These are phyloP conservation scores for Parnassius orleans DNA, from an alignment of 2,888 invertebrate species.

Conservation along the genomic window DNA sequence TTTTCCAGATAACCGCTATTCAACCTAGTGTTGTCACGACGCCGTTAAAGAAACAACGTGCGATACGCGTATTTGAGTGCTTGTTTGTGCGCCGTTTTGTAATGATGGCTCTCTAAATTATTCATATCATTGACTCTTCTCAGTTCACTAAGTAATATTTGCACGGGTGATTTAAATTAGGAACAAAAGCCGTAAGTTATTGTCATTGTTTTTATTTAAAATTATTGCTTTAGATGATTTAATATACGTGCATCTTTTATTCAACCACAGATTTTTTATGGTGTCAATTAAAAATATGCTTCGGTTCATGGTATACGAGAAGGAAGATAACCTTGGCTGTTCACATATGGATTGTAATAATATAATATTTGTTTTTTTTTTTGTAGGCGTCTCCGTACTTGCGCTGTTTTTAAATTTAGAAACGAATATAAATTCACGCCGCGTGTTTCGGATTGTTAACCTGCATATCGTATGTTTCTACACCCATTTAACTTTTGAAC, in stretches of 20 bases:
- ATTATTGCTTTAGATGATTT: too few species aligned
- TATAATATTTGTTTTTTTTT: too few species aligned
- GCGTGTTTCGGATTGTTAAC: conserved; percentile 14
- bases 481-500: conserved; percentile 3
- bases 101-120: conserved; percentile 47
- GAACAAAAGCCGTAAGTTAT: conserved; percentile 1
- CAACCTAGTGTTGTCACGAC: conserved; percentile 37
- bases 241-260: too few species aligned
- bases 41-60: conserved; percentile 35
- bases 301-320: conserved; percentile 8
- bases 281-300: conserved; percentile 2
- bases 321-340: conserved; percentile 4
- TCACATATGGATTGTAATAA: not conserved
- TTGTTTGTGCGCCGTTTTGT: conserved; percentile 51
- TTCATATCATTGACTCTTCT: conserved; percentile 22
- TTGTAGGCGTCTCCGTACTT: too few species aligned
- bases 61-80: conserved; percentile 54
- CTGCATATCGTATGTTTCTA: conserved; percentile 10
- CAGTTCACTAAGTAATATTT: conserved; percentile 9
- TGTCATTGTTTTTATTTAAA: not conserved
- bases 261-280: conserved; percentile 6
- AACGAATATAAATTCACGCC: conserved; percentile 1
- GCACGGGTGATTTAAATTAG: conserved; percentile 7
- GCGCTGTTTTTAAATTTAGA: not conserved
- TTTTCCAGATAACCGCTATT: conserved; percentile 30